Base-by-base conservation (phyloP, 2,888 invertebrate genomes). In the Ennomos fuscantarius region DNA sequence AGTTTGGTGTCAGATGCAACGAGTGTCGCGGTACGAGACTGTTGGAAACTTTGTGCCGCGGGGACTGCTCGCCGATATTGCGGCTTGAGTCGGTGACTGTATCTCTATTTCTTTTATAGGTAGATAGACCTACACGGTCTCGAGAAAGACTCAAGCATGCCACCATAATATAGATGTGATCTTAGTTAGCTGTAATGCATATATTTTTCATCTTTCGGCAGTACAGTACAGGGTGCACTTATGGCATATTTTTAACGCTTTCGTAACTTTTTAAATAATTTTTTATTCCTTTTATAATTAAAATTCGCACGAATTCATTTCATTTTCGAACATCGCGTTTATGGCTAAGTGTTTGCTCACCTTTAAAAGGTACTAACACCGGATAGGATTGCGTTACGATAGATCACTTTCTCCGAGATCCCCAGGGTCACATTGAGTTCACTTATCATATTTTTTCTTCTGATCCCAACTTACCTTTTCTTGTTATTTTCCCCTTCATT, bases 1-100 rank as follows among this genome's bases (percentile, higher is more conserved):
- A 85, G 86, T 85, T 78, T 74, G 84, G 85, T 88, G 88, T 89
- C 90, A 86, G 86, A 84, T 84, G 86, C 90, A 88, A 85, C 82
- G 82, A 82, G 79, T 77, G 81, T 83, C 80, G 77, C 74, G 76
- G 84, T 80, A 75, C 68, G 75, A 81, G 79, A 72, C 81, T 77
- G 77, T 79, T 80, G 78, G 78, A 77, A 88, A 86, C 82, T 86
- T 85, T 69, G 69, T 67, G 68, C 72, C 73, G 65, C 24, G n/a
- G 73, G 67, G 67, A 69, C 62, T 63, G 49, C 51, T 58, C 48
- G 50, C 55, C 59, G 41, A 49, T 72, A 72, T 75, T 77, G 71
- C 76, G 67, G 53, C 47, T 64, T 57, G 50, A 57, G 56, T 55
- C 51, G 34, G 41, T 24, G 24, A n/a, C 15, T 36, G n/a, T 46